Percentiles rank a stretch among this genome's conserved stretches.
Conservation (phyloP, 2,888 invertebrate genomes). For the Antitype chi region DNA sequence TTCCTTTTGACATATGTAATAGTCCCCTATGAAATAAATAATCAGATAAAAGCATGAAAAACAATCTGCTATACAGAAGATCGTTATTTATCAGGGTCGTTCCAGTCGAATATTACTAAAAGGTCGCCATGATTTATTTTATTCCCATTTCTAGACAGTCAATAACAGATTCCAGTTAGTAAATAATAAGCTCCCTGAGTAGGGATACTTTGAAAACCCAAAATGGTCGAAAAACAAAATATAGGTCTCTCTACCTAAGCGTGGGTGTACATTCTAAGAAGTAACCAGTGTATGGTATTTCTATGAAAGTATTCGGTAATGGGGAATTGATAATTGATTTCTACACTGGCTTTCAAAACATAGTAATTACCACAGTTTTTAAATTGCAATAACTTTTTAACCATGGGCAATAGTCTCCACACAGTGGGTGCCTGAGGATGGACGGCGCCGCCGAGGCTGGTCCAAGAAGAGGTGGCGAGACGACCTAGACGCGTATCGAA, state of each 20-base stretch:
- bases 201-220: background rate
- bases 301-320: background rate
- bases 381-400: too few species aligned
- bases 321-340: background rate
- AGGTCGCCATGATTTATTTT: conserved; percentile 44
- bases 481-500: too few species aligned
- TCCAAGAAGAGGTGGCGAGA: too few species aligned
- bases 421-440: too few species aligned
- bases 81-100: conserved; percentile 51
- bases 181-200: conserved; percentile 46
- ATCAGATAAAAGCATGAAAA: conserved; percentile 34
- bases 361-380: too few species aligned
- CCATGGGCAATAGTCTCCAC: too few species aligned
- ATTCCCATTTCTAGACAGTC: conserved; percentile 52
- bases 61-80: conserved; percentile 33
- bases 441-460: too few species aligned
- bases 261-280: background rate
- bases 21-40: conserved; percentile 35
- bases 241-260: background rate
- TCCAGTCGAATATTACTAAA: conserved; percentile 48
- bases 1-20: conserved; percentile 5
- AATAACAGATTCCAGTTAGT: conserved; percentile 53
- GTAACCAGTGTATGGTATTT: background rate
- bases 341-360: background rate
- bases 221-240: conserved; percentile 11